Base-by-base conservation (phyloP, 2,888 invertebrate species). In the Drosophila neotestacea region DNA sequence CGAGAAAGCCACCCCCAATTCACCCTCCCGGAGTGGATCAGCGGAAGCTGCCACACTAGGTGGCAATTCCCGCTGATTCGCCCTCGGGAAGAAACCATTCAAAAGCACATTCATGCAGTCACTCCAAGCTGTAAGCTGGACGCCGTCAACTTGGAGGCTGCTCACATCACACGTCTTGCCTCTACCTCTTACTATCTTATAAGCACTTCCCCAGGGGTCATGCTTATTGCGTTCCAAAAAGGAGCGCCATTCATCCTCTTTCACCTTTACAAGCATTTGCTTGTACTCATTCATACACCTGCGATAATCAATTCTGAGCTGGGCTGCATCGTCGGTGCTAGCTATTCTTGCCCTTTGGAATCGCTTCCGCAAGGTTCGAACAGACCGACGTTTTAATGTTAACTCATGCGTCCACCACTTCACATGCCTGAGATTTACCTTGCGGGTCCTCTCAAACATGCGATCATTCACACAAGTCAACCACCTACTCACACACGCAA, bases 401-500 rank as follows among this genome's bases (percentile, higher is more conserved):
- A 62, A 5, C n/a, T 46, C 63, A 48, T 6, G 56, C 22, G 48
- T 38, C 64, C 56, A 64, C 64, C 50, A 58, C 50, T 48, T 56
- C 42, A 50, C 50, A 55, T 39, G 41, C 9, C 27, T 55, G 4
- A 28, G 63, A 32, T 42, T 64, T 4, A 32, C 50, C 38, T 50
- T 59, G 0, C 50, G 59, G n/a, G 22, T 3, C 13, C 50, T 50
- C 41, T 50, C 27, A 59, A 59, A 13, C 48, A 50, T 32, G 39
- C 32, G n/a, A 42, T 59, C 41, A 59, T 59, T 48, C 13, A 4
- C 51, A 13, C 51, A 5, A 6, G 36, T 52, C 9, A 44, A 10
- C 51, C 51, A 61, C 28, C 36, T 16, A 36, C 44, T 61, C 13
- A 61, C 48, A 16, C 13, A 50, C 11, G 16, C 55, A 5, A 55